These are phyloP conservation scores for Nesidiocoris tenuis DNA, from an alignment of 2,888 invertebrate genomes.

Conservation along the genomic window DNA sequence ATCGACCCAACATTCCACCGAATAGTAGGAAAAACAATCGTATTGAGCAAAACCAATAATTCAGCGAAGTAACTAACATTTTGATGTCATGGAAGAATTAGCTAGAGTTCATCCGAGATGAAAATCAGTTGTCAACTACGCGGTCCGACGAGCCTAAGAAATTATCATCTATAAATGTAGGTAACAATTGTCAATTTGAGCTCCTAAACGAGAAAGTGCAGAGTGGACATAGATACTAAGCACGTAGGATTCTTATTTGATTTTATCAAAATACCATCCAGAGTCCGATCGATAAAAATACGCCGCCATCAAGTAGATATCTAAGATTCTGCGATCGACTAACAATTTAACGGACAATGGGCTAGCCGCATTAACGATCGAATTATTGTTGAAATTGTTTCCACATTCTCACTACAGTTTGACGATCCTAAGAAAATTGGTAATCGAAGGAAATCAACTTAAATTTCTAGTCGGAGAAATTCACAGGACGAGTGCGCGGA, in stretches of 20 bases:
- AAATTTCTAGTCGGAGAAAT: not conserved
- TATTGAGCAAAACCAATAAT: not conserved
- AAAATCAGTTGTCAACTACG: no score
- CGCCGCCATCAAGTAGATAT: not conserved
- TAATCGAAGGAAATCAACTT: not conserved
- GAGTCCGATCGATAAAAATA: not conserved
- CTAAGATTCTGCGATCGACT: not conserved
- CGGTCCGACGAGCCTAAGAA: no score
- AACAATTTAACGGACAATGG: not conserved
- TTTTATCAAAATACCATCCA: not conserved
- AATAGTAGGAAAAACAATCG: not conserved
- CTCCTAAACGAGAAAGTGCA: not conserved
- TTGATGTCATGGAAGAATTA: no score
- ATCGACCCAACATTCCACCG: no score
- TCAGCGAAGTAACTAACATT: no score
- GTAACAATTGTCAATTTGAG: not conserved
- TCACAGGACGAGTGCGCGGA: slow-evolving; percentile 49
- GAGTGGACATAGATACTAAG: not conserved
- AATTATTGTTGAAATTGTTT: not conserved
- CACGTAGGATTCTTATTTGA: not conserved
- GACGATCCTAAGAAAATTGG: not conserved
- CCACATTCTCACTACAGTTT: not conserved
- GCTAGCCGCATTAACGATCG: not conserved
- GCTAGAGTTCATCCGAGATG: no score
- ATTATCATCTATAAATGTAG: not conserved